Base-by-base conservation (phyloP, 2,888 invertebrate genomes). In the Leptopilina myrica region DNA sequence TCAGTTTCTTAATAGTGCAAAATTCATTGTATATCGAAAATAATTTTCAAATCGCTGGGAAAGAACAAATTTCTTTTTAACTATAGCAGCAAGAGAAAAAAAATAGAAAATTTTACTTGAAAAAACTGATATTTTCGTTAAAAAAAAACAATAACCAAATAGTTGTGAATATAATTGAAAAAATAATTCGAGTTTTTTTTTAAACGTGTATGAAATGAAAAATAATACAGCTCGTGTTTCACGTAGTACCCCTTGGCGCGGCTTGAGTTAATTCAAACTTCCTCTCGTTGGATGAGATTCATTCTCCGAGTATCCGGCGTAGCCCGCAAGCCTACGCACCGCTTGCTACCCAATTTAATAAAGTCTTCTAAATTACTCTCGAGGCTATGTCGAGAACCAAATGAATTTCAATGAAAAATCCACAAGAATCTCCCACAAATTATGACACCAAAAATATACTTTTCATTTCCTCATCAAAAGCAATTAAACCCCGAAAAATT, bases 341-440 rank as follows among this genome's bases (percentile, higher is more conserved):
- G 87, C 90, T 89, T 91, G 91, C 89, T 90, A 89, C 88, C 89
- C 90, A 91, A 91, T 91, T 91, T 91, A 90, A 90, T 89, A 88
- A 89, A 89, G 88, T 90, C 89, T 86, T 84, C 86, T 88, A 87
- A 89, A 89, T 87, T 85, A 84, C 85, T 85, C 85, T 81, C 80
- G 82, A 84, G 85, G 82, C 83, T 87, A 76, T 78, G 79, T 81
- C 80, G 78, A 79, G 78, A 79, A 46, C 81, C 80, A 82, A 81
- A 82, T 80, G 83, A 53, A 69, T 76, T 80, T 69, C 81, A 79
- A 82, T 82, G 76, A 78, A 82, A 81, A 83, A 73, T n/a, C 20
- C 26, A 73, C 33, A 53, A 73, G 33, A 73, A 53, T 20, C 26
- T 33, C 53, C 53, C 69, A 53, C 69, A n/a, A 15, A 40, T 43